Evolutionary conservation across 2,113 vertebrate species (phyloP).

Genomic region (Oncorhynchus kisutch): DNA sequence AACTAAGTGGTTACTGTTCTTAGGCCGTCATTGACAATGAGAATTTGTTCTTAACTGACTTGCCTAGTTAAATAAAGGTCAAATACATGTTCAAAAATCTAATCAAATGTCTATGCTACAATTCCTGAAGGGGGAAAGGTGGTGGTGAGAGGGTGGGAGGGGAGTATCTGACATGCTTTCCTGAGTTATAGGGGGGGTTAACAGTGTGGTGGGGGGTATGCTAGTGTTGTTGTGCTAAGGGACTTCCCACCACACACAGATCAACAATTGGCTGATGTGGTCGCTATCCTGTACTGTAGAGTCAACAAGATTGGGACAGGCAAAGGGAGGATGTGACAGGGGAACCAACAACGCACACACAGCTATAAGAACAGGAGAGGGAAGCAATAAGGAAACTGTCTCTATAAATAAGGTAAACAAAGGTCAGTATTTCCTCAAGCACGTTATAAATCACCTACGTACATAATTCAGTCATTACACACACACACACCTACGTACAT

Average conservation of each 20-base stretch:
- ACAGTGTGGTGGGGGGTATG: constrained; percentile 23
- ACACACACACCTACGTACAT: no score
- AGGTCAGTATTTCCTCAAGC: background rate
- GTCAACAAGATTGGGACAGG: constrained; percentile 47
- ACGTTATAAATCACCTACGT: background rate
- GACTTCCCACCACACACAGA: constrained; percentile 30
- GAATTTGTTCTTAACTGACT: no score
- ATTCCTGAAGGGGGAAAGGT: constrained; percentile 31
- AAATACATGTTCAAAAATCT: no score
- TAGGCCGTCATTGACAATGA: no score
- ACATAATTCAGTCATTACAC: background rate
- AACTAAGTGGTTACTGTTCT: constrained; percentile 39
- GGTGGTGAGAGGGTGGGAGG: constrained; percentile 5
- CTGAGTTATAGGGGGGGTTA: constrained; percentile 36
- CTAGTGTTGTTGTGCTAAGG: constrained; percentile 49
- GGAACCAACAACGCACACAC: constrained; percentile 30
- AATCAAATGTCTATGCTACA: constrained; percentile 33
- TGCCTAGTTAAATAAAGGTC: no score
- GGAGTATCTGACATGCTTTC: constrained; percentile 31
- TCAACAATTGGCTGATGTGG: constrained; percentile 32
- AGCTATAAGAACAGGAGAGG: background rate
- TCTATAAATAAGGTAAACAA: background rate
- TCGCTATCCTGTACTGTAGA: constrained; percentile 19
- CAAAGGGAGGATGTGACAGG: constrained; percentile 55
- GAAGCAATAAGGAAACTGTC: background rate